Percentiles rank a stretch among this genome's conserved stretches.
Conservation (phyloP, 2,113 vertebrate species). For the Eleginops maclovinus region DNA sequence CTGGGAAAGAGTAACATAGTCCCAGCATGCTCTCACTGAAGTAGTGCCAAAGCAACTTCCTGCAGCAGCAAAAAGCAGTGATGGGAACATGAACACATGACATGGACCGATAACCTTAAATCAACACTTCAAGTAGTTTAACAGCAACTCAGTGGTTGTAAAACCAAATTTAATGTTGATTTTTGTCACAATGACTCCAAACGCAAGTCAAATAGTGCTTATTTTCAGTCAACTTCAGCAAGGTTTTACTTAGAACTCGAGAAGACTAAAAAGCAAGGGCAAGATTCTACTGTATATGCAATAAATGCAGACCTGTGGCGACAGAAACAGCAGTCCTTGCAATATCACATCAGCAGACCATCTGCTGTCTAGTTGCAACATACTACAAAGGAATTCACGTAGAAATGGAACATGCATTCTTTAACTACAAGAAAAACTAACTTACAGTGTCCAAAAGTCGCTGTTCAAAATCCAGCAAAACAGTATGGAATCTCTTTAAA, state of each 20-base stretch:
- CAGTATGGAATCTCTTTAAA: not conserved
- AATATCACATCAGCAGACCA: not conserved
- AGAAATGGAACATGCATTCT: not conserved
- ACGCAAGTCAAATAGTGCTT: not conserved
- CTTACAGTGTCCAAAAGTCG: not conserved
- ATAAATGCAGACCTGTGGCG: not conserved
- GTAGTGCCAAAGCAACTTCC: slow-evolving; percentile 21
- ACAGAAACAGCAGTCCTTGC: not conserved
- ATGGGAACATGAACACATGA: slow-evolving; percentile 32
- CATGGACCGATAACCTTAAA: not conserved
- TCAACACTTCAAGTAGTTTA: not conserved
- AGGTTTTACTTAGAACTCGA: not conserved
- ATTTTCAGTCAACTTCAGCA: not conserved
- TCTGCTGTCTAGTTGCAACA: not conserved
- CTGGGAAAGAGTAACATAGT: slow-evolving; percentile 1
- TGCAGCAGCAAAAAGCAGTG: slow-evolving; percentile 2
- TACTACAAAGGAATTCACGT: not conserved
- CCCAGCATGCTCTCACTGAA: slow-evolving; percentile 5
- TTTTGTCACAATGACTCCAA: not conserved
- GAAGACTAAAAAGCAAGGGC: not conserved
- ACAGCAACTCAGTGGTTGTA: not conserved
- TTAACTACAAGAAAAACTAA: not conserved
- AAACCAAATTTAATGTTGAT: not conserved
- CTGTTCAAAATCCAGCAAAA: not conserved
- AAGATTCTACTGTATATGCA: not conserved